Percentiles rank a stretch among this genome's conserved stretches.
phyloP scores from a whole-genome alignment of 2,888 invertebrate genomes.

The Amorpha juglandis region DNA sequence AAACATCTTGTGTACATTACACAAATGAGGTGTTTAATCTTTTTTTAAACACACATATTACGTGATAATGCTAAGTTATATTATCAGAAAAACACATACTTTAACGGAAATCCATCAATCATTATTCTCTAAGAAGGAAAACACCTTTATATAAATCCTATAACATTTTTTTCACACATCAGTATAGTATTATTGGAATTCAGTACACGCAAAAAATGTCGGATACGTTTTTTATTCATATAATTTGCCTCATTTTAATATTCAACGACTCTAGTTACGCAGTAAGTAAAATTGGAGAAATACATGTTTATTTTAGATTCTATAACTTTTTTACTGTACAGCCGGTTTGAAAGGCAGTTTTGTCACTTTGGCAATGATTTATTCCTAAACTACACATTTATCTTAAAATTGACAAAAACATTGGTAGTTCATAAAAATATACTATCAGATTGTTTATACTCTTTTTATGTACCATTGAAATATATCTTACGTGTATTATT shows the following conservation, averaged over 20 bases:
- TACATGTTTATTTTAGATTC: no score
- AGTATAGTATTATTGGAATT: conserved; percentile 34
- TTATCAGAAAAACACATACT: conserved; percentile 37
- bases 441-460: no score
- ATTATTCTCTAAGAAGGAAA: conserved; percentile 42
- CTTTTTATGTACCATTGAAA: no score
- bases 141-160: conserved; percentile 50
- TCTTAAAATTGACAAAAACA: no score
- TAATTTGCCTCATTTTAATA: conserved; percentile 6
- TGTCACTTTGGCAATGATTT: no score
- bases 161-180: conserved; percentile 38
- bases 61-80: conserved; percentile 46
- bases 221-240: conserved; percentile 30
- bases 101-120: conserved; percentile 53
- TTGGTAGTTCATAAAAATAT: no score
- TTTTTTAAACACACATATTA: conserved; percentile 7
- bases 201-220: conserved; percentile 44
- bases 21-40: not conserved
- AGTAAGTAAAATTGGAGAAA: conserved; percentile 44
- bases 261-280: conserved; percentile 36
- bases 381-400: no score
- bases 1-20: not conserved
- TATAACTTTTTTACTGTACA: no score
- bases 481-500: no score
- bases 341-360: no score